Conservation (phyloP, 2,113 vertebrate species). For the Rhadina sibilatrix region DNA sequence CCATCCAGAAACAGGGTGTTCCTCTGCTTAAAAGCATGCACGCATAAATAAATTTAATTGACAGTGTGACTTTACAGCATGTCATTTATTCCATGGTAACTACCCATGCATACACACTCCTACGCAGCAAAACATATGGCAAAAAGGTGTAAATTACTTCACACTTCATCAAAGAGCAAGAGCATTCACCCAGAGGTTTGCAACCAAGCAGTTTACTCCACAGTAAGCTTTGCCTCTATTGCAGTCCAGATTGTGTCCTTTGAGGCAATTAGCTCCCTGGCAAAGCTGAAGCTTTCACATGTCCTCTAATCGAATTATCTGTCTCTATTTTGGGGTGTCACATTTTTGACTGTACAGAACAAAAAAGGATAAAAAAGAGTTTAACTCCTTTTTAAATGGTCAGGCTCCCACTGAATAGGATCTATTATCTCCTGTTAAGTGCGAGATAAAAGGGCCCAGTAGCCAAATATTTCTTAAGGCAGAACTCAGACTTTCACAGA, state of each 20-base stretch:
- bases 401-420: background rate
- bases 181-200: background rate
- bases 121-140: background rate
- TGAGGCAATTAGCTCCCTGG: background rate
- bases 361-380: background rate
- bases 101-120: background rate
- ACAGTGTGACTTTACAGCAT: background rate
- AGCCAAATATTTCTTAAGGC: background rate
- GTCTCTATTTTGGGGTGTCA: background rate
- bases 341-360: background rate
- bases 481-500: background rate
- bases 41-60: background rate
- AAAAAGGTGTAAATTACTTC: constrained; percentile 9
- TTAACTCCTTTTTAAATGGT: background rate
- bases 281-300: background rate
- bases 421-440: background rate
- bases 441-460: background rate
- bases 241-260: background rate
- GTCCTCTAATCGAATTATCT: background rate
- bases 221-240: background rate
- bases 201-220: background rate
- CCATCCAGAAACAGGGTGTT: constrained; percentile 10
- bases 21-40: background rate
- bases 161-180: background rate
- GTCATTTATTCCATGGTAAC: constrained; percentile 17